These are phyloP conservation scores for Ailuropoda melanoleuca DNA, from an alignment of 2,113 vertebrate species.

Conservation along the genomic window DNA sequence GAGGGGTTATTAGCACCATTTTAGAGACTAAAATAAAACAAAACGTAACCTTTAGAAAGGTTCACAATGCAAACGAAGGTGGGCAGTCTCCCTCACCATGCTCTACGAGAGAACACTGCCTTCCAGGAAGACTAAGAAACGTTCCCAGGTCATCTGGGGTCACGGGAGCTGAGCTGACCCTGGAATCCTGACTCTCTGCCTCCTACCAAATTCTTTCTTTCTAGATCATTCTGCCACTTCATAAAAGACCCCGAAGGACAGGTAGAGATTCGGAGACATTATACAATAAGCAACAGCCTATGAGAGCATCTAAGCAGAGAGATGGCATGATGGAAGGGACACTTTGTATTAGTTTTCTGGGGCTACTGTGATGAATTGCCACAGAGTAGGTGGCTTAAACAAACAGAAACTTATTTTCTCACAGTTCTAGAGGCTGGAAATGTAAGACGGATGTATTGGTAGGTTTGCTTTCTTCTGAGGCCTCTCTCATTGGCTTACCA, in stretches of 20 bases:
- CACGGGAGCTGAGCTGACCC: background rate
- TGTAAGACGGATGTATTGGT: background rate
- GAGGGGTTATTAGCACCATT: background rate
- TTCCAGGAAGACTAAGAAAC: background rate
- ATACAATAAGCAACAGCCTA: background rate
- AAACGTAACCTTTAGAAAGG: background rate
- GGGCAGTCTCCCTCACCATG: too few species aligned
- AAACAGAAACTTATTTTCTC: background rate
- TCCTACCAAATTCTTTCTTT: background rate
- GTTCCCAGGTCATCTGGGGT: background rate
- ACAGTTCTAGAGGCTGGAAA: background rate
- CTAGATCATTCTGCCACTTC: background rate
- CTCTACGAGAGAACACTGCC: background rate
- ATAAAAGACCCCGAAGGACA: background rate
- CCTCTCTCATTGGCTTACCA: background rate
- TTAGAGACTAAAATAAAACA: background rate
- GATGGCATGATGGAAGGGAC: background rate
- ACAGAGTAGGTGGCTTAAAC: background rate
- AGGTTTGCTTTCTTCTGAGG: background rate
- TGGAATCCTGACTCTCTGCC: background rate
- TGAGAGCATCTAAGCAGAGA: background rate
- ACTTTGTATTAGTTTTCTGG: background rate
- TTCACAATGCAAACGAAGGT: background rate
- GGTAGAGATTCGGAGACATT: background rate
- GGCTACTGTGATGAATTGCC: background rate